phyloP scores from a whole-genome alignment of 2,113 vertebrate species.

The Cettia cetti region DNA sequence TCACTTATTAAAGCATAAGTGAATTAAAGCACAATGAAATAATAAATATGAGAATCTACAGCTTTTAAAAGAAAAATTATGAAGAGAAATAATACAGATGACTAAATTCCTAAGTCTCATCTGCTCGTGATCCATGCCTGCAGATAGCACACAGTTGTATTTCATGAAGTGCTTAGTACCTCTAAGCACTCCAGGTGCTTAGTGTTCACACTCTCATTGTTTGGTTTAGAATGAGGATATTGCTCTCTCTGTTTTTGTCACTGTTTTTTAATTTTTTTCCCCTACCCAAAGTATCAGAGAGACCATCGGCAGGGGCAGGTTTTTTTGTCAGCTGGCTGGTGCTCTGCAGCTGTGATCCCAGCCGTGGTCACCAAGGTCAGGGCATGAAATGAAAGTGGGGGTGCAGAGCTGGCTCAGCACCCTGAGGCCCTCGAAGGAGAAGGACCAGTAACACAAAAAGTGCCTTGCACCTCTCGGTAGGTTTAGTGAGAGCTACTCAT shows the following conservation, averaged over 20 bases:
- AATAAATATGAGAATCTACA: neutral
- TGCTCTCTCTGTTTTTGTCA: neutral
- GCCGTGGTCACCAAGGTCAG: neutral
- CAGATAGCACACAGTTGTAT: neutral
- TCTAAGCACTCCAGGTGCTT: neutral
- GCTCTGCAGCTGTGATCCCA: neutral
- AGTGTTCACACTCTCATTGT: neutral
- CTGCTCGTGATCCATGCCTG: neutral
- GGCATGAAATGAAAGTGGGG: neutral
- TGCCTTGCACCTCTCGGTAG: neutral
- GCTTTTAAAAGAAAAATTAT: neutral
- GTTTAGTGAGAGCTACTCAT: neutral
- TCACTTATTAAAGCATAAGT: neutral
- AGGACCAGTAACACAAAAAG: too few relatives aligned
- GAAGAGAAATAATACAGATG: neutral
- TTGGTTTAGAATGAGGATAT: neutral
- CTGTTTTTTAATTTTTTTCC: neutral
- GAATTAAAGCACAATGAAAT: slow-evolving; percentile 9
- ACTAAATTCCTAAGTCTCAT: neutral
- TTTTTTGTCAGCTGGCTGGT: neutral
- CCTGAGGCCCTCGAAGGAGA: neutral
- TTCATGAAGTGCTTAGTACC: neutral
- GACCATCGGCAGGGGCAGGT: neutral
- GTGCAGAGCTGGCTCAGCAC: neutral
- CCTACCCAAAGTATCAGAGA: neutral